These are phyloP conservation scores for Aphodius granarius DNA, from an alignment of 2,888 invertebrate genomes.

Conservation along the genomic window DNA sequence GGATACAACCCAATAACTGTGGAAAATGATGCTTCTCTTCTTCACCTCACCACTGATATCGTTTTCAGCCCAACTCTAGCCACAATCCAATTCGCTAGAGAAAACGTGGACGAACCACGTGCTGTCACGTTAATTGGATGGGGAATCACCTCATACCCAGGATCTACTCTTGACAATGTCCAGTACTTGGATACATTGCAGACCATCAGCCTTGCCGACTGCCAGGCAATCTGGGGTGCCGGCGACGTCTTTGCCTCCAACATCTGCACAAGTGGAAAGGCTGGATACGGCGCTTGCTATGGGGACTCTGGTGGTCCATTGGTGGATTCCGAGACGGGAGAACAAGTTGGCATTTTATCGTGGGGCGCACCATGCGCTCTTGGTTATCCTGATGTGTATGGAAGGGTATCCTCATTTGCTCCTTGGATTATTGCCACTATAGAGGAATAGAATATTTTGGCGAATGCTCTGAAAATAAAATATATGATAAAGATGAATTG, in stretches of 20 bases:
- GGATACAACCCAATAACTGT: neutral
- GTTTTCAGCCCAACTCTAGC: neutral
- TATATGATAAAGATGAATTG: too few relatives aligned
- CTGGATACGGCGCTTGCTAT: neutral
- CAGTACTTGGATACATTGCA: conserved; percentile 27
- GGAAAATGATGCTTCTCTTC: conserved; percentile 16
- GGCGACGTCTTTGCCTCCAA: neutral
- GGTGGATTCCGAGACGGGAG: conserved; percentile 38
- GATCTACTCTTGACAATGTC: conserved; percentile 35
- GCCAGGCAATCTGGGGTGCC: neutral
- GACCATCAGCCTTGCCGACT: conserved; percentile 53
- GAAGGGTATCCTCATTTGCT: conserved; percentile 47
- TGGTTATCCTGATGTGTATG: conserved; percentile 58
- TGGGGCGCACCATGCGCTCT: conserved; percentile 59
- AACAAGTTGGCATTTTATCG: conserved; percentile 55
- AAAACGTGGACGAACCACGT: neutral
- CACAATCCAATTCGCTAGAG: neutral
- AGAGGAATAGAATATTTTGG: neutral
- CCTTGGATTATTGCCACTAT: conserved; percentile 11
- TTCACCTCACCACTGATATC: conserved; percentile 12
- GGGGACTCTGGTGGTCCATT: neutral
- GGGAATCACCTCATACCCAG: conserved; percentile 56
- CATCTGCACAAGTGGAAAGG: neutral
- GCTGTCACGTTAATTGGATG: conserved; percentile 26
- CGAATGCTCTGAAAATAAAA: neutral